Base-by-base conservation (phyloP, 2,888 invertebrate species). In the Xestoiulus laeticollis region DNA sequence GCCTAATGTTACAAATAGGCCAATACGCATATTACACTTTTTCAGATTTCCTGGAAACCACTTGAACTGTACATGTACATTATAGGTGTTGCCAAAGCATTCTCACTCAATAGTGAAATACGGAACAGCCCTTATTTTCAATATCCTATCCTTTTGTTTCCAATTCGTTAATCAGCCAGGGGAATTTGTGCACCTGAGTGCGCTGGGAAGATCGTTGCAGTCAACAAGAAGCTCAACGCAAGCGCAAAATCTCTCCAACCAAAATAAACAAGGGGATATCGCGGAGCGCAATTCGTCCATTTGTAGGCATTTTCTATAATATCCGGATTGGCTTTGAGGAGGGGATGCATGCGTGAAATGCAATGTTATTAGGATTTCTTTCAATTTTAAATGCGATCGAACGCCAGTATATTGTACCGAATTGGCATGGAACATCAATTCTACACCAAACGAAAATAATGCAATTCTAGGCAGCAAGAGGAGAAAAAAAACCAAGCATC, bases 231-330 rank as follows among this genome's bases (percentile, higher is more conserved):
- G 59, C 59, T 59, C 59, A 59, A 59, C n/a, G 59, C 59, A 59
- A 59, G 59, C 59, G 59, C 59, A 68, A 68, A 68, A 68, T 68
- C 68, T n/a, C 22, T 26, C 26, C 68, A 22, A 26, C 68, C 22
- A 26, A 68, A 68, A 68, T 26, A 26, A 68, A 68, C 22, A 22
- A 22, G 68, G 48, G 26, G 68, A 68, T n/a, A n/a, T 26, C 68
- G 22, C 26, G 5, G 59, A 68, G 68, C 22, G 68, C 68, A 68
- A 68, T 68, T 19, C 68, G 26, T 68, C 22, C 68, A 68, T 68
- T 68, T 68, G 68, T 68, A 68, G 68, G 68, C 68, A 68, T 68
- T 68, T 68, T 68, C 68, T 68, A 68, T 68, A 68, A 68, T 68
- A 68, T 68, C 68, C 68, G 68, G 68, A 68, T 68, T 68, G 68